Evolutionary conservation across 2,888 invertebrate genomes (phyloP).

Genomic region (Eustalomyia histrio): DNA sequence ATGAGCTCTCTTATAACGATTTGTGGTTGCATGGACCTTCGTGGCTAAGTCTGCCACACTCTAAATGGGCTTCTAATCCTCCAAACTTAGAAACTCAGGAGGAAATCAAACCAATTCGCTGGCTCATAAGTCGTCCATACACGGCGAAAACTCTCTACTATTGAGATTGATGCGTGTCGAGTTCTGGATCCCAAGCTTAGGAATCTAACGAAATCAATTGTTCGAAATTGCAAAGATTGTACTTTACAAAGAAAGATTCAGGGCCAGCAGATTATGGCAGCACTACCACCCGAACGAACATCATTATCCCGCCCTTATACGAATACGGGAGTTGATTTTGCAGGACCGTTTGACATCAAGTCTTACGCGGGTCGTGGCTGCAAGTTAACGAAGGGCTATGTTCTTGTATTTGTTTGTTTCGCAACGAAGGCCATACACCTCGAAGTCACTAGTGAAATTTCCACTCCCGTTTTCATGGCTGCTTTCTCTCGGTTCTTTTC

Average conservation of each 20-base stretch:
- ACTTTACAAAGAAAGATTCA: neutral
- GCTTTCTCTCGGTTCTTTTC: conserved; percentile 33
- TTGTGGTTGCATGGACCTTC: conserved; percentile 45
- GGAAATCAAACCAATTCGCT: too few relatives aligned
- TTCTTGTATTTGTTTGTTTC: conserved; percentile 5
- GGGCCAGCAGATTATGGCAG: conserved; percentile 11
- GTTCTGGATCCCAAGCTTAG: too few relatives aligned
- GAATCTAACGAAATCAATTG: too few relatives aligned
- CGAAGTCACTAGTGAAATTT: conserved; percentile 18
- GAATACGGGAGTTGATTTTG: too few relatives aligned
- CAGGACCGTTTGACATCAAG: too few relatives aligned
- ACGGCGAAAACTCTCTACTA: neutral
- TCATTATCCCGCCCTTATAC: too few relatives aligned
- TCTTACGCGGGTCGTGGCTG: conserved; percentile 1
- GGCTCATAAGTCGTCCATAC: neutral
- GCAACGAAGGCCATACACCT: conserved; percentile 30
- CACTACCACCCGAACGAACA: neutral
- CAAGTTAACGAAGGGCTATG: conserved; percentile 25
- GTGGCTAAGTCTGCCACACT: conserved; percentile 23
- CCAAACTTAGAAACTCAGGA: too few relatives aligned
- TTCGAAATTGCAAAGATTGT: conserved; percentile 9
- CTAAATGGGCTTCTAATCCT: neutral
- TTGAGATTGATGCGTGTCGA: neutral
- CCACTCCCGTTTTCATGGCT: conserved; percentile 33
- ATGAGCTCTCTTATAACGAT: neutral